Base-by-base conservation (phyloP, 1,140 invertebrate species). In the Pentalonia nigronervosa region DNA sequence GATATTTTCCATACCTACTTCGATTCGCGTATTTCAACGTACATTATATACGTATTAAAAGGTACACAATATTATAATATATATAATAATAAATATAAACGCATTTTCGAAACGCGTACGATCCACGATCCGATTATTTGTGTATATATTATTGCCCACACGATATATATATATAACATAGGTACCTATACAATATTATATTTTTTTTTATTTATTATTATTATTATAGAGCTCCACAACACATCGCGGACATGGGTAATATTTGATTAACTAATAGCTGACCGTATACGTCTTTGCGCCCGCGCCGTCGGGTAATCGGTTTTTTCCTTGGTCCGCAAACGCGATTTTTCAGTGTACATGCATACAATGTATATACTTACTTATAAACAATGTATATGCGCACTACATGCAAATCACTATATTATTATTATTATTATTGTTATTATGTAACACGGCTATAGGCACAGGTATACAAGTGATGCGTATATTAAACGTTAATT, bases 71-170 rank as follows among this genome's bases (percentile, higher is more conserved):
- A 41, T 41, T n/a, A 67, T 67, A n/a, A 67, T 67, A 76, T 76
- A 76, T 7, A 76, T 23, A 21, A 53, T 50, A 20, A 50, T 21
- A 76, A 53, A 76, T 20, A 17, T 76, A 76, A 76, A 76, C 60
- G 60, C 60, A 76, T 89, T 89, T 89, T 34, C n/a, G 21, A 53
- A 23, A 89, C 87, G n/a, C 87, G 87, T 34, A 20, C 48, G 87
- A 89, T 89, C 87, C n/a, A 89, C 88, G 88, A 53, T 89, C n/a
- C 21, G 87, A n/a, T 47, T 87, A 87, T 47, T 83, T 84, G 41
- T 41, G 4, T 41, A 41, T 41, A 86, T 86, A 86, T 47, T 47
- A 47, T 86, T 53, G 50, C 50, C 21, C 50, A 53, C 50, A 7
- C 50, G 50, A 50, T 50, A 11, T 50, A 50, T 50, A 50, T 47